A percentile compares a stretch with the other conserved stretches of the same genome.
These are phyloP conservation scores for Drosophila novamexicana DNA, from an alignment of 1,140 invertebrate genomes.

Conservation along the genomic window DNA sequence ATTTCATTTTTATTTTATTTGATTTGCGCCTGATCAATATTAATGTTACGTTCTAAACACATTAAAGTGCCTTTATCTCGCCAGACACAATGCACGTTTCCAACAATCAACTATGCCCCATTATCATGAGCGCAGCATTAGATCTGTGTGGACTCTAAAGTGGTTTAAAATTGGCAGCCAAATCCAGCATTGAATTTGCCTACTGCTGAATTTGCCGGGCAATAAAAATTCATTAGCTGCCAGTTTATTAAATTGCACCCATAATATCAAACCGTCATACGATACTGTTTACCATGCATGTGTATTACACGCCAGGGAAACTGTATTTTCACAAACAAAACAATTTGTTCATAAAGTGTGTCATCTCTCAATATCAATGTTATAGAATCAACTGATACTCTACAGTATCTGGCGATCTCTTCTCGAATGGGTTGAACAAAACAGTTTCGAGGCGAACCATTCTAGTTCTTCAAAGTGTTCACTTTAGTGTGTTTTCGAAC, in stretches of 20 bases:
- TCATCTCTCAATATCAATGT: conserved; percentile 27
- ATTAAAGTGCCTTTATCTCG: conserved; percentile 69
- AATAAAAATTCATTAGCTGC: conserved; percentile 45
- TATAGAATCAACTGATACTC: not conserved
- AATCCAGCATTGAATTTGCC: conserved; percentile 14
- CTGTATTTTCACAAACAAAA: conserved; percentile 45
- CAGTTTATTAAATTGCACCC: conserved; percentile 48
- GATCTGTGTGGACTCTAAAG: not conserved
- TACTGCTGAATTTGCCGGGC: conserved; percentile 1
- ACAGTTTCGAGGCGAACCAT: not conserved
- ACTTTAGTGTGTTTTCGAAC: too few species aligned
- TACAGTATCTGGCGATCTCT: not conserved
- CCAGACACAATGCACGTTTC: conserved; percentile 49
- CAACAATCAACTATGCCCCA: not conserved
- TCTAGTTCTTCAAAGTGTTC: too few species aligned
- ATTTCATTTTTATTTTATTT: not conserved
- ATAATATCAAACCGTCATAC: conserved; percentile 15
- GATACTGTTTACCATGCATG: not conserved
- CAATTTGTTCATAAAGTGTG: conserved; percentile 37
- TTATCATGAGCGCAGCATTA: conserved; percentile 8
- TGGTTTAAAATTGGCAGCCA: not conserved
- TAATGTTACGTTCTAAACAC: conserved; percentile 69
- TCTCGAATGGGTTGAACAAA: not conserved
- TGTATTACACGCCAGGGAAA: not conserved
- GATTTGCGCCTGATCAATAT: conserved; percentile 10